Conservation (phyloP, 1,140 invertebrate species). For the Marisa cornuarietis region DNA sequence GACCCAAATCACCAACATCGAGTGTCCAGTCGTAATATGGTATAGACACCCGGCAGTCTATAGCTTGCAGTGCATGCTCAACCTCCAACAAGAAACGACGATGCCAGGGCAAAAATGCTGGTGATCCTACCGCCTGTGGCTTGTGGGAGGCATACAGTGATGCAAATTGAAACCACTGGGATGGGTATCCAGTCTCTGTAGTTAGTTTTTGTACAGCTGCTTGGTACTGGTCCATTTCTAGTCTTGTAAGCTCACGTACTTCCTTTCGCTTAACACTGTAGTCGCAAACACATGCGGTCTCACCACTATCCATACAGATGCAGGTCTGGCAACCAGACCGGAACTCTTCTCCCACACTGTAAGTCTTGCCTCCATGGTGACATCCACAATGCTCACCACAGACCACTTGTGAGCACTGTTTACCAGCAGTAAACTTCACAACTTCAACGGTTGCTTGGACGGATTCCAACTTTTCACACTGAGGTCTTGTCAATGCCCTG, state of each 20-base stretch:
- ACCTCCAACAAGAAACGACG: conserved; percentile 48
- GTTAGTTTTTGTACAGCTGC: conserved; percentile 39
- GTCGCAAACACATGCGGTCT: conserved; percentile 34
- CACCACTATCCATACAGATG: conserved; percentile 39
- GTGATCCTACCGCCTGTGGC: conserved; percentile 48
- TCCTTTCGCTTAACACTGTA: conserved; percentile 43
- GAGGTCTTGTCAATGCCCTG: conserved; percentile 31
- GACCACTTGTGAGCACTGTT: conserved; percentile 38
- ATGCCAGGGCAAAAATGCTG: conserved; percentile 52
- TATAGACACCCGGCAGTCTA: conserved; percentile 50
- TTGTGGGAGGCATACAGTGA: conserved; percentile 45
- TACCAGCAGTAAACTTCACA: conserved; percentile 44
- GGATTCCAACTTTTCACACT: conserved; percentile 43
- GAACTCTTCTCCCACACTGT: conserved; percentile 44
- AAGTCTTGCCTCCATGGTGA: conserved; percentile 41
- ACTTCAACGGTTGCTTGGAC: conserved; percentile 31
- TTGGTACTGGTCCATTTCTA: conserved; percentile 45
- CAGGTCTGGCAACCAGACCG: conserved; percentile 47
- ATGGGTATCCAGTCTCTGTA: conserved; percentile 37
- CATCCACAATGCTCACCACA: conserved; percentile 51
- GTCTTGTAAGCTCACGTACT: conserved; percentile 45
- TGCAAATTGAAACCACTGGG: conserved; percentile 50
- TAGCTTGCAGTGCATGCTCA: conserved; percentile 44
- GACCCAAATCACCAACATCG: conserved; percentile 46
- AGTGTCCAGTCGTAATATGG: conserved; percentile 60